Evolutionary conservation across 2,113 vertebrate genomes (phyloP), one percentile per base, ranked within the genome.

Genomic region (Chaenogobius annularis): DNA sequence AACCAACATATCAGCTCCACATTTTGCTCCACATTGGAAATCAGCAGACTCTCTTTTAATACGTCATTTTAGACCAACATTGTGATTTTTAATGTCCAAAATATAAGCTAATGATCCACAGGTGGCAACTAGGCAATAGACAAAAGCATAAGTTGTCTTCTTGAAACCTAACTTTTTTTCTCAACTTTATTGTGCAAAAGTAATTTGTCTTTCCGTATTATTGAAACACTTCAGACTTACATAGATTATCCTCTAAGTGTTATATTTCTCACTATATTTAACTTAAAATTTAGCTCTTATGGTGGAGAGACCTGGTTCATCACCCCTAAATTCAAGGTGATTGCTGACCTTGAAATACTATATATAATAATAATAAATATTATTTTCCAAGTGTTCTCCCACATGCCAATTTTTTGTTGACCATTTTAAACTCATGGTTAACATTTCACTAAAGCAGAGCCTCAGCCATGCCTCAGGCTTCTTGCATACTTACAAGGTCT

Each of bases 311-410:
- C 26, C 22, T 26, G 66, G 74, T 82, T 85, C 78, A 83, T 87
- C 75, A 69, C 71, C 70, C 12, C 35, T 62, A 23, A 47, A 37
- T 56, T 67, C 47, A n/a, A 79, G 80, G 76, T 73, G 70, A 61
- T 22, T 59, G 68, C 56, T 82, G 80, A 88, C 82, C 82, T 85
- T 84, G 83, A 70, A 86, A 75, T 81, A 55, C n/a, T 31, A 31
- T 31, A 2, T 31, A 31, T 31, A 31, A 31, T 31, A 31, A 31
- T 2, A 31, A 31, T 31, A 31, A 31, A 1, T 70, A 13, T 52
- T 59, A 66, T 43, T 73, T 79, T 70, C 61, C 22, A 55, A 62
- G 68, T 72, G 12, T 72, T 66, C 54, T 69, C 35, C 48, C 64
- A 47, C 69, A 35, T 23, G 69, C 47, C 61, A 12, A 70, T 11